These are phyloP conservation scores for Rhagium mordax DNA, from an alignment of 2,888 invertebrate species.

Conservation along the genomic window DNA sequence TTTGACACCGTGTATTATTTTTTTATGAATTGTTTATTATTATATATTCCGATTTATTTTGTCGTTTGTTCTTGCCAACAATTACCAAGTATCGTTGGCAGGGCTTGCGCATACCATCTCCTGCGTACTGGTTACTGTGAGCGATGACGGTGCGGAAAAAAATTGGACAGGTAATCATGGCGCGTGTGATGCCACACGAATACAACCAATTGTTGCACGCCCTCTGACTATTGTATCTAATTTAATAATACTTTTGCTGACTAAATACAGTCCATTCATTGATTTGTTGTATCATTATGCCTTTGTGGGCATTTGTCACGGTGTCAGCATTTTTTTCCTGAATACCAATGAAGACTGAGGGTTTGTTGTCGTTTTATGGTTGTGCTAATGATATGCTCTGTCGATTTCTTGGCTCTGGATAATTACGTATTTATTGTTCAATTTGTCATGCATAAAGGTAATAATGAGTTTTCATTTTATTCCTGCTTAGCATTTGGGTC, in stretches of 20 bases:
- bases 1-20: no score
- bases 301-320: constrained; percentile 60
- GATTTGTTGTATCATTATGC: constrained; percentile 63
- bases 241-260: constrained; percentile 66
- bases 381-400: constrained; percentile 10
- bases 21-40: no score
- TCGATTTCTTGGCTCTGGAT: background rate
- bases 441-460: background rate
- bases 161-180: constrained; percentile 60
- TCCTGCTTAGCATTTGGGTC: background rate
- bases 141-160: constrained; percentile 50
- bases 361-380: constrained; percentile 7
- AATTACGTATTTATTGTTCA: constrained; percentile 8
- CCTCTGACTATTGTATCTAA: constrained; percentile 65
- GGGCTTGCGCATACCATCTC: background rate
- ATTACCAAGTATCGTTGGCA: constrained; percentile 2
- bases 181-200: constrained; percentile 60
- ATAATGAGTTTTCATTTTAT: background rate
- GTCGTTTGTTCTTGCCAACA: no score
- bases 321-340: constrained; percentile 25
- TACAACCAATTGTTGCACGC: constrained; percentile 62
- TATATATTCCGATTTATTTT: no score
- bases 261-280: constrained; percentile 66
- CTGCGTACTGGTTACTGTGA: constrained; percentile 35
- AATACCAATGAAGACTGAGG: background rate